Conservation (phyloP, 1,140 invertebrate genomes). For the Saccostrea glomerata region DNA sequence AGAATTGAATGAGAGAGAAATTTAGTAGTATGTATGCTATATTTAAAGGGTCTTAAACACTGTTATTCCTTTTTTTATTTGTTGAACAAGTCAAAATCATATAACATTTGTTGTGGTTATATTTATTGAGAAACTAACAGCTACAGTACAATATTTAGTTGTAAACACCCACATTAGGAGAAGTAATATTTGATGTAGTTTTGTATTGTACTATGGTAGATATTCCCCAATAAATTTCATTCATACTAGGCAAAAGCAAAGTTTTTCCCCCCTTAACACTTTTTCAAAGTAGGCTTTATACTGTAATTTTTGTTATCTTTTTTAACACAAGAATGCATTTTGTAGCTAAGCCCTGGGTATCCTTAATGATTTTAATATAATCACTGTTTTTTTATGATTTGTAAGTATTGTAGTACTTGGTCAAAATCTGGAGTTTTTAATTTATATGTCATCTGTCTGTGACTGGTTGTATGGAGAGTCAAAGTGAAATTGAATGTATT, state of each 20-base stretch:
- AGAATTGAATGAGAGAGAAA: background rate
- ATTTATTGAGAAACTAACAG: slow-evolving; percentile 13
- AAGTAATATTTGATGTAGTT: slow-evolving; percentile 16
- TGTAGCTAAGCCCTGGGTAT: background rate
- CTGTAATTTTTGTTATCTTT: too few species aligned
- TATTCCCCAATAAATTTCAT: background rate
- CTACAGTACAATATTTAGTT: background rate
- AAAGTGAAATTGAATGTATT: slow-evolving; percentile 28
- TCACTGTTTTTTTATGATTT: background rate
- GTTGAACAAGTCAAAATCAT: slow-evolving; percentile 31
- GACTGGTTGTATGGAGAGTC: slow-evolving; percentile 14
- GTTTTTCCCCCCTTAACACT: too few species aligned
- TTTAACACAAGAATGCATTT: background rate
- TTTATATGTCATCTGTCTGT: slow-evolving; percentile 29
- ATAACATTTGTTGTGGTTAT: slow-evolving; percentile 20
- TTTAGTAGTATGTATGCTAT: background rate
- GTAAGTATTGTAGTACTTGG: background rate
- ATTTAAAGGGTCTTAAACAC: background rate
- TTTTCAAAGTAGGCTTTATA: background rate
- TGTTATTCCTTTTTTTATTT: slow-evolving; percentile 23
- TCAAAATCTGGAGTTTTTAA: background rate
- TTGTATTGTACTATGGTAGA: slow-evolving; percentile 8
- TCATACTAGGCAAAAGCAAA: too few species aligned
- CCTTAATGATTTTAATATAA: background rate
- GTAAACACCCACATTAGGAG: slow-evolving; percentile 13